Base-by-base conservation (phyloP, 2,888 invertebrate species). In the Leptopilina syphax region DNA sequence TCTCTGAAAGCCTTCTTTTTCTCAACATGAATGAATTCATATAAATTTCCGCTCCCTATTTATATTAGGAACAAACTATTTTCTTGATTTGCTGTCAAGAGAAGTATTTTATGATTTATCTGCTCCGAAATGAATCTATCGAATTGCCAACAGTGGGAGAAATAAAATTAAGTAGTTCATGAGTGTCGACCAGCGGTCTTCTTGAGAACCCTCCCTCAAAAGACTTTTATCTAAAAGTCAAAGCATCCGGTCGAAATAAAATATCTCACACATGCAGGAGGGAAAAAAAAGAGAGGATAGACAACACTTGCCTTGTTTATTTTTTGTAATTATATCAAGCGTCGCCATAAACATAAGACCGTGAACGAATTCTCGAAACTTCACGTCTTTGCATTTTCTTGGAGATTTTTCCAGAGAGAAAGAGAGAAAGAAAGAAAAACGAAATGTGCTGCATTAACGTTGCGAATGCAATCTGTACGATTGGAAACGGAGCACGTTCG, bases 381-480 rank as follows among this genome's bases (percentile, higher is more conserved):
- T 10, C 24, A 77, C 78, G 79, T 63, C 77, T 82, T 79, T 81
- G 60, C 68, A 76, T 68, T 63, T 78, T 65, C 50, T 63, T 54
- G 47, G 27, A 63, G 41, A 76, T 76, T 76, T 76, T 76, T 12
- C 34, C 63, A 34, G 63, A 63, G 54, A 73, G 57, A 1, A 34
- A 34, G 3, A 34, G 2, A 34, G 34, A 34, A 34, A 34, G 34
- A 34, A 4, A 34, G 34, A 34, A 34, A 34, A 65, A 18, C 24
- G 54, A 70, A 70, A 70, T 68, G 76, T 6, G 41, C 24, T 76
- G 76, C 77, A 63, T 70, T 68, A 67, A 60, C 18, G 34, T 34
- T 76, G 77, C 77, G 73, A 77, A 77, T 78, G 80, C 77, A 77
- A 80, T 80, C 76, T 78, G 73, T 77, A 50, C 77, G 66, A 78